phyloP scores from a whole-genome alignment of 2,797 vertebrate genomes.

The Hippocampus kuda region DNA sequence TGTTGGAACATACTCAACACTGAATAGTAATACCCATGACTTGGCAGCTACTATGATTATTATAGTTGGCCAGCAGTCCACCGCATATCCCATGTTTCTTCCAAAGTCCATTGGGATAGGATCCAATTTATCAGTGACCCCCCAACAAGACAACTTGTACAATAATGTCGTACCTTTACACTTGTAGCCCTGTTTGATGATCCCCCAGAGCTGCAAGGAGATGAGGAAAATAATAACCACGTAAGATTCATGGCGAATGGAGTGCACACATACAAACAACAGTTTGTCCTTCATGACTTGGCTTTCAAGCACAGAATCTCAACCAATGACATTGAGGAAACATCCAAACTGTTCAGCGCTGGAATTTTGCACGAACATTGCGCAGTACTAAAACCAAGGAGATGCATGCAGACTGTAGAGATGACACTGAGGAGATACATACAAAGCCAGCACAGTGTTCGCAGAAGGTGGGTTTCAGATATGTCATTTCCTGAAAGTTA shows the following conservation, averaged over 20 bases:
- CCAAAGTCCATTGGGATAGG: no score
- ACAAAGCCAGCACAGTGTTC: constrained; percentile 98
- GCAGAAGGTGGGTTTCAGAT: constrained; percentile 95
- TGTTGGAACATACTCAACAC: no score
- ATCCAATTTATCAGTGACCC: no score
- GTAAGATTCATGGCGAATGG: neutral
- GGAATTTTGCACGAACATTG: no score
- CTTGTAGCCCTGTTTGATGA: constrained; percentile 98
- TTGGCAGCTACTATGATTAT: neutral
- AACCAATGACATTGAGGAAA: neutral
- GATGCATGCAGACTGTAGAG: neutral
- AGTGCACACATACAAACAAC: neutral
- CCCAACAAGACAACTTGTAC: neutral
- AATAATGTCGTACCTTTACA: constrained; percentile 81
- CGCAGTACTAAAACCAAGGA: neutral
- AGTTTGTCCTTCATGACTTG: neutral
- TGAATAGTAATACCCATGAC: no score
- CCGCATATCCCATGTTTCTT: no score
- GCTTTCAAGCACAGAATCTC: neutral
- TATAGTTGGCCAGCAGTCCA: neutral
- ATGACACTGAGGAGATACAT: constrained; percentile 55
- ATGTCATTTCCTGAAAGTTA: constrained; percentile 94
- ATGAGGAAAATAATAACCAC: neutral
- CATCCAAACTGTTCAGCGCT: neutral
- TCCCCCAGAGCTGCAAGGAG: constrained; percentile 86